phyloP scores from a whole-genome alignment of 2,888 invertebrate genomes.

The Beris morrisii region DNA sequence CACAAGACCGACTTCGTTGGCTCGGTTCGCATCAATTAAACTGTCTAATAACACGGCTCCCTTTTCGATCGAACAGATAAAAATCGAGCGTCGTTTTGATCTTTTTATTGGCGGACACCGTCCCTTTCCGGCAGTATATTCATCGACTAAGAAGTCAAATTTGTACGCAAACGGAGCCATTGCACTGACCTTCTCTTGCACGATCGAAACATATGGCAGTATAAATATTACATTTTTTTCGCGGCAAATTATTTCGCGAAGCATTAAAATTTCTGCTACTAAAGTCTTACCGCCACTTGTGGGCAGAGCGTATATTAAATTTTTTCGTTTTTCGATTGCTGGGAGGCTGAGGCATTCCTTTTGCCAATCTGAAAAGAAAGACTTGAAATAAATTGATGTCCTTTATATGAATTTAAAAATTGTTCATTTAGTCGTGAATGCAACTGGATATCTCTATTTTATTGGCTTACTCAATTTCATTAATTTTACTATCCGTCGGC shows the following conservation, averaged over 20 bases:
- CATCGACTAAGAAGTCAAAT: constrained; percentile 87
- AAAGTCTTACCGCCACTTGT: constrained; percentile 98
- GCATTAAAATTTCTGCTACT: constrained; percentile 92
- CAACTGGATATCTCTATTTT: too few relatives aligned
- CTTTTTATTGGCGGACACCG: constrained; percentile 81
- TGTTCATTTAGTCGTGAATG: too few relatives aligned
- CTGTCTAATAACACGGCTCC: constrained; percentile 83
- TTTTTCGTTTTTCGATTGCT: constrained; percentile 71
- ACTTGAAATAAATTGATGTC: not conserved
- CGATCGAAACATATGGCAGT: constrained; percentile 93
- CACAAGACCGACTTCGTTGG: constrained; percentile 77
- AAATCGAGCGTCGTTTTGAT: constrained; percentile 75
- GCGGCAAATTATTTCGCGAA: constrained; percentile 78
- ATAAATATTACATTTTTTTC: constrained; percentile 85
- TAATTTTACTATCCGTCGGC: too few relatives aligned
- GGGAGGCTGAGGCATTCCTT: constrained; percentile 81
- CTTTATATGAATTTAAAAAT: not conserved
- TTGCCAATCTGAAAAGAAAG: constrained; percentile 79
- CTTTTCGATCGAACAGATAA: constrained; percentile 94
- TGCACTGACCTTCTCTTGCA: constrained; percentile 81
- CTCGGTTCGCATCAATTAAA: constrained; percentile 74
- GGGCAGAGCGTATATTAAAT: constrained; percentile 90
- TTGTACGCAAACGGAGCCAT: constrained; percentile 86
- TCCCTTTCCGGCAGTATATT: constrained; percentile 93
- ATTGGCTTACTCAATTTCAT: too few relatives aligned